phyloP scores from a whole-genome alignment of 1,140 invertebrate genomes.

The Macrotrachela quadricornifera region DNA sequence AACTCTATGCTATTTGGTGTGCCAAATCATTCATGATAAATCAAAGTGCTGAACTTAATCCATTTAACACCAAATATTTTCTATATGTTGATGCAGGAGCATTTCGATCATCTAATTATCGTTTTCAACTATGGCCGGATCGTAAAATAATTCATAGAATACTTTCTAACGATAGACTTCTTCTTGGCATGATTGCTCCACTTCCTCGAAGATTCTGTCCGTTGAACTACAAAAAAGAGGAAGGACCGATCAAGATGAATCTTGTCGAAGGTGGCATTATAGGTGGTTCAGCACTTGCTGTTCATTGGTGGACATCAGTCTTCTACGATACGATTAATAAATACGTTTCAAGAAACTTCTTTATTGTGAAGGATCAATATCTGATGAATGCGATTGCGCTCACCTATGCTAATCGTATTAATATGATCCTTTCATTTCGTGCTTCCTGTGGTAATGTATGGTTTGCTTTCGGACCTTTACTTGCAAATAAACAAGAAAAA shows the following conservation, averaged over 20 bases:
- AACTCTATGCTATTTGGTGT: background rate
- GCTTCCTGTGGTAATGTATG: no score
- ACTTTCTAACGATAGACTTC: background rate
- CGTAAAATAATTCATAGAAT: background rate
- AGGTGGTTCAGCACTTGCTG: background rate
- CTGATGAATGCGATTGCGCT: background rate
- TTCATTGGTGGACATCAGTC: background rate
- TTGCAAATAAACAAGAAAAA: no score
- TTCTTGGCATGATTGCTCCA: background rate
- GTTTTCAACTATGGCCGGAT: background rate
- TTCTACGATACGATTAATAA: no score
- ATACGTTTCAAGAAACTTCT: background rate
- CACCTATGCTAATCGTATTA: no score
- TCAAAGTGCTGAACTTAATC: background rate
- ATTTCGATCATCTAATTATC: background rate
- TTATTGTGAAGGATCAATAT: conserved; percentile 2
- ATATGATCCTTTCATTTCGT: no score
- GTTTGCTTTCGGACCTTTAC: no score
- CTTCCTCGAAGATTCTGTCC: background rate
- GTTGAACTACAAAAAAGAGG: background rate
- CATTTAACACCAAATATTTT: background rate
- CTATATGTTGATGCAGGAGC: background rate
- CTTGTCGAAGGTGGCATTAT: background rate
- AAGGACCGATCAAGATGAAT: background rate
- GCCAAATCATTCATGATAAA: background rate